phyloP scores from a whole-genome alignment of 2,888 invertebrate genomes.

The Eristalis intricaria region DNA sequence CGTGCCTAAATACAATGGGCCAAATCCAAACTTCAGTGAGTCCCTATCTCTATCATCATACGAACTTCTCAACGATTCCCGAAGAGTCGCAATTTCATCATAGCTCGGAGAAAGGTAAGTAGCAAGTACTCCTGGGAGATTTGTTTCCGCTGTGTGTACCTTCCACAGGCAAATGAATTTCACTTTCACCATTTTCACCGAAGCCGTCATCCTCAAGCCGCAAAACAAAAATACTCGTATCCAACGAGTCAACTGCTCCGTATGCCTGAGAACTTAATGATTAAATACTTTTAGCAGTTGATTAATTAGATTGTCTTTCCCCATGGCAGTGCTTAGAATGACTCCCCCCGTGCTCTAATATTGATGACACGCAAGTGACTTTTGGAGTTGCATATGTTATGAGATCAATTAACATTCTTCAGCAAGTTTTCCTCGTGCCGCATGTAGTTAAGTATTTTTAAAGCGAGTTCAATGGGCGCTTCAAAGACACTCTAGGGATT shows the following conservation, averaged over 20 bases:
- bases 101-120: slow-evolving; percentile 59
- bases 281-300: neutral
- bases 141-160: neutral
- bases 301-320: neutral
- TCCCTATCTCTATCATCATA: slow-evolving; percentile 68
- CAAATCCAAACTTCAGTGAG: slow-evolving; percentile 65
- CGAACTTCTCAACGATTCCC: slow-evolving; percentile 74
- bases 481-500: neutral
- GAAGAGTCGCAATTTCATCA: slow-evolving; percentile 72
- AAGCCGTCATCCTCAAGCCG: neutral
- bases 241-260: neutral
- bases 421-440: neutral
- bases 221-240: neutral
- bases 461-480: neutral
- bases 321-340: neutral
- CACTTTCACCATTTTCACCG: neutral
- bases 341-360: neutral
- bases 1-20: slow-evolving; percentile 67
- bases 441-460: neutral
- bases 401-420: slow-evolving; percentile 3
- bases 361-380: slow-evolving; percentile 13
- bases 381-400: neutral
- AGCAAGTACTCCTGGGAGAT: slow-evolving; percentile 29
- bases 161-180: neutral
- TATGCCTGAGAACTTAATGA: neutral